Conservation (phyloP, 2,797 vertebrate genomes). For the Enteromius anoplus region DNA sequence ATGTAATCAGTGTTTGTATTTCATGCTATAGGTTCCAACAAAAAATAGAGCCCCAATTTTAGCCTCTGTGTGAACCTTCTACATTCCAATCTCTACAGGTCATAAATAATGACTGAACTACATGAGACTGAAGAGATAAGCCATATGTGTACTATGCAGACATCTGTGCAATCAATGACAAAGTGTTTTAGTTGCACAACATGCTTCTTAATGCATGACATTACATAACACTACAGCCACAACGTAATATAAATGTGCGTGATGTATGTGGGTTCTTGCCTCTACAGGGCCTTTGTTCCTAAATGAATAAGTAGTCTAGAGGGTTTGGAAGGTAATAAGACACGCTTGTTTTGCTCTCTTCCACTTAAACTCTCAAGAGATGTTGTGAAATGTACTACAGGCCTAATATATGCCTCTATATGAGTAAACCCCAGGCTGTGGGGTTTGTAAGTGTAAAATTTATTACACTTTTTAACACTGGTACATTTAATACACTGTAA, state of each 20-base stretch:
- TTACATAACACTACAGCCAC: not conserved
- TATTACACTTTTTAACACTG: not conserved
- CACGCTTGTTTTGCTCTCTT: not conserved
- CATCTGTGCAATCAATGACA: not conserved
- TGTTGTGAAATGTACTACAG: not conserved
- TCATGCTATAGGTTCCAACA: not conserved
- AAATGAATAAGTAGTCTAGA: not conserved
- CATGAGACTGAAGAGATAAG: not conserved
- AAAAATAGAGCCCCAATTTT: not conserved
- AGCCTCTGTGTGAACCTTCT: slow-evolving; percentile 18
- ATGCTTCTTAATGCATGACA: not conserved
- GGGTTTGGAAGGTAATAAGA: not conserved
- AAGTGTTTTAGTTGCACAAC: not conserved
- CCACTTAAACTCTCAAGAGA: not conserved
- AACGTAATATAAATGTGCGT: not conserved
- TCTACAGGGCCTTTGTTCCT: not conserved
- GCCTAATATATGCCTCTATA: not conserved
- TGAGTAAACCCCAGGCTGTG: not conserved
- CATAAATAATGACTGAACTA: not conserved
- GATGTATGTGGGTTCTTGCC: not conserved
- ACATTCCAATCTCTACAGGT: not conserved
- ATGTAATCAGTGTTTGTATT: slow-evolving; percentile 3
- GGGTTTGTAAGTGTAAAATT: not conserved
- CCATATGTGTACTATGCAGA: not conserved
- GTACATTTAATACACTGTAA: not conserved